Base-by-base conservation (phyloP, 1,140 invertebrate genomes). In the Drosophila obscura region DNA sequence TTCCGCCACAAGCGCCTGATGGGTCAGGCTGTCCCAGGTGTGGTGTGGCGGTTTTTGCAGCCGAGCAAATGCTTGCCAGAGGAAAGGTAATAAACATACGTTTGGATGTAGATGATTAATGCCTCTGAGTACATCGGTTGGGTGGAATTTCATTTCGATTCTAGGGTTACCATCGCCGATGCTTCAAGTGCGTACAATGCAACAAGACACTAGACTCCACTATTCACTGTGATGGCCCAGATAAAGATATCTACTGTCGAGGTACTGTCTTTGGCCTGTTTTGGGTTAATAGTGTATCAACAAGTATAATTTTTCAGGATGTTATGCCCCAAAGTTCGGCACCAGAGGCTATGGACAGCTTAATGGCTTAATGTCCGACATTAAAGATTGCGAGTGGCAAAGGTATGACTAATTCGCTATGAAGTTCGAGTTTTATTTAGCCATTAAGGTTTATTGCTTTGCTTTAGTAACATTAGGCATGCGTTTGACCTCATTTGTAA, bases 201-300 rank as follows among this genome's bases (percentile, higher is more conserved):
- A 94, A 94, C 90, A 99, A 99, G 94, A 94, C 97, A 92, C 94
- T 99, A 93, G 98, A 99, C 93, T 99, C 98, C 58, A 96, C 97
- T 75, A 98, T 96, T 92, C 96, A 96, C 93, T 98, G 97, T 92
- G 98, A 99, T 93, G 97, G 95, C 90, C 96, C 98, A 77, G 98
- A 99, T 91, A 97, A 96, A 68, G 96, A 99, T 92, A 97, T 99
- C 93, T 99, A 98, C 93, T 99, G 99, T 94, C 97, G 97, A 97
- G 96, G 97, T 75, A 45, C 96, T 72, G 96, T 96, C 1, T 4
- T 28, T 4, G 5, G 28, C 4, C 85, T 97, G 96, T 94, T 98
- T 97, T 93, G 96, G 97, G 93, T 96, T 28, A 13, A 44, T 1
- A 13, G 24, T 9, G 24, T 45, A 9, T 16, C 4, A 11, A 45